phyloP scores from a whole-genome alignment of 2,888 invertebrate genomes.

The Unio delphinus region DNA sequence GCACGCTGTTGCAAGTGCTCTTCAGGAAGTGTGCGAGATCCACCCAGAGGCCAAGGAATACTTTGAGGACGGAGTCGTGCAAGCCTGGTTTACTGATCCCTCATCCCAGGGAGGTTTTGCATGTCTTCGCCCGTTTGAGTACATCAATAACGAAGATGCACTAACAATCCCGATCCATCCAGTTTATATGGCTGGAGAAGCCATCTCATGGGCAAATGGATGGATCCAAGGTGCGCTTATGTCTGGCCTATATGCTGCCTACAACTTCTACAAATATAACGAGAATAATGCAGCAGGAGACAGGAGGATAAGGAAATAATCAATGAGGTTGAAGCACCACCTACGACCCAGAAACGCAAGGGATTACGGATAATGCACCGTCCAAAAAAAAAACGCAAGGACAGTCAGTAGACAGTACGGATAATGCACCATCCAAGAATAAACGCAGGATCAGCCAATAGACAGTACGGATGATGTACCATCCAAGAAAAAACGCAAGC shows the following conservation, averaged over 20 bases:
- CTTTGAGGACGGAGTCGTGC: slow-evolving; percentile 29
- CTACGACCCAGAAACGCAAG: too few species aligned
- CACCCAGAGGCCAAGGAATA: slow-evolving; percentile 24
- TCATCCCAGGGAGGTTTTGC: slow-evolving; percentile 23
- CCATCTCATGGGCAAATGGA: slow-evolving; percentile 30
- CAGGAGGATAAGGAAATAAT: too few species aligned
- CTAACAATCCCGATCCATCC: slow-evolving; percentile 11
- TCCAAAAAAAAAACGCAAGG: too few species aligned
- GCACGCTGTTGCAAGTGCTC: slow-evolving; percentile 22
- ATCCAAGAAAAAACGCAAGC: too few species aligned
- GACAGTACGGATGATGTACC: too few species aligned
- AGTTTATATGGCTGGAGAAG: slow-evolving; percentile 33
- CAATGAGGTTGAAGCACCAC: too few species aligned
- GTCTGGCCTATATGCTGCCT: slow-evolving; percentile 18
- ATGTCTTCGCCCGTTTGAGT: slow-evolving; percentile 19
- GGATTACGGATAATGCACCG: too few species aligned
- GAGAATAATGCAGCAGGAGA: too few species aligned
- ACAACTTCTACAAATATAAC: slow-evolving; percentile 9
- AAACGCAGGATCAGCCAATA: too few species aligned
- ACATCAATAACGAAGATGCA: slow-evolving; percentile 12
- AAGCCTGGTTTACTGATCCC: slow-evolving; percentile 30
- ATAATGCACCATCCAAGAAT: too few species aligned
- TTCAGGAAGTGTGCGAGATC: slow-evolving; percentile 22
- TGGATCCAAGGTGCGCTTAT: slow-evolving; percentile 27
- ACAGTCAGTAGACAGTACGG: too few species aligned